A percentile compares a stretch with the other conserved stretches of the same genome.
These are phyloP conservation scores for Lineus longissimus DNA, from an alignment of 1,140 invertebrate species.

Conservation along the genomic window DNA sequence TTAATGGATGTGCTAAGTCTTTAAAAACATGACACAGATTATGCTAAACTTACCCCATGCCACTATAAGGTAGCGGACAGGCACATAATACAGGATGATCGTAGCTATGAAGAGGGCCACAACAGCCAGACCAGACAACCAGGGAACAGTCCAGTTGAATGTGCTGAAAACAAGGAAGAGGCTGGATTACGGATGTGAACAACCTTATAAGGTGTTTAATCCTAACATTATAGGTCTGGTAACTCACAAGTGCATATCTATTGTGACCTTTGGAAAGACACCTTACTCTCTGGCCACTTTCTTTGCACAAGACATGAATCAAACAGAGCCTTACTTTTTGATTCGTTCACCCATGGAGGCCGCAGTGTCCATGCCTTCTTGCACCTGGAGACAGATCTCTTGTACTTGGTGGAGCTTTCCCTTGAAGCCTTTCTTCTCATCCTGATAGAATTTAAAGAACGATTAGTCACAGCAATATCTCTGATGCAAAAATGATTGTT, in stretches of 20 bases:
- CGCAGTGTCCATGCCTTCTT: conserved; percentile 79
- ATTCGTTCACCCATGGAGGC: conserved; percentile 87
- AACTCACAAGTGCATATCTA: too few relatives aligned
- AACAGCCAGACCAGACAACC: conserved; percentile 89
- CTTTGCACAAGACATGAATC: too few relatives aligned
- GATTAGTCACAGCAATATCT: too few relatives aligned
- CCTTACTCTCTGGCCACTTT: neutral
- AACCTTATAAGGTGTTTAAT: too few relatives aligned
- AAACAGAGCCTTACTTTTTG: conserved; percentile 90
- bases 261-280: too few relatives aligned
- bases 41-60: conserved; percentile 86
- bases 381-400: conserved; percentile 88
- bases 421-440: conserved; percentile 93
- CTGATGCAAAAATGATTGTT: too few relatives aligned
- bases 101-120: conserved; percentile 67
- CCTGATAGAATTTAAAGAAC: too few relatives aligned
- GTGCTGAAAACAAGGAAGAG: conserved; percentile 59
- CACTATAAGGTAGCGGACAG: conserved; percentile 85
- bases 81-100: conserved; percentile 83
- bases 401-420: conserved; percentile 91
- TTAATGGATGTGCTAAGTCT: too few relatives aligned
- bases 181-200: too few relatives aligned
- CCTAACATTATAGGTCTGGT: too few relatives aligned
- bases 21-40: too few relatives aligned
- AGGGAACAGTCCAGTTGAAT: conserved; percentile 96